Conservation (phyloP, 1,140 invertebrate genomes). For the Bombus turneri region DNA sequence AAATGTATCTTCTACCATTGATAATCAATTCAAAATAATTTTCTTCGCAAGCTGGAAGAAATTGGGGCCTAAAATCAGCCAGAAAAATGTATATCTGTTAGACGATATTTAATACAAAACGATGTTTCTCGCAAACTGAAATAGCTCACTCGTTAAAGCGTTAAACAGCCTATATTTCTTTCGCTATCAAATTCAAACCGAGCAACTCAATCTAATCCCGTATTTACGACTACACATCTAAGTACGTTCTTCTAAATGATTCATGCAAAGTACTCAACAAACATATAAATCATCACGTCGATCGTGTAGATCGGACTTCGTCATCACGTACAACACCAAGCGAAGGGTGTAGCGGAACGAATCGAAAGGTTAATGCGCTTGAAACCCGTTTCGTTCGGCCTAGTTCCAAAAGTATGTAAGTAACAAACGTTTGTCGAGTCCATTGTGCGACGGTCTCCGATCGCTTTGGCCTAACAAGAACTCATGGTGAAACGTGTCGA, state of each 20-base stretch:
- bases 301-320: background rate
- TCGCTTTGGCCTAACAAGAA: constrained; percentile 33
- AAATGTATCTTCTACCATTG: too few relatives aligned
- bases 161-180: too few relatives aligned
- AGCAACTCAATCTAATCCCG: too few relatives aligned
- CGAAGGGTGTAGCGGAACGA: constrained; percentile 31
- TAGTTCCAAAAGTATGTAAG: constrained; percentile 26
- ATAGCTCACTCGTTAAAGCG: too few relatives aligned
- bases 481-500: constrained; percentile 28
- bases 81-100: too few relatives aligned
- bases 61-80: too few relatives aligned
- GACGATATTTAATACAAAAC: too few relatives aligned
- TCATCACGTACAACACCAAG: background rate
- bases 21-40: too few relatives aligned
- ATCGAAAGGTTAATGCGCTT: constrained; percentile 42
- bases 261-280: background rate
- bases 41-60: too few relatives aligned
- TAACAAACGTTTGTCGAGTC: constrained; percentile 19
- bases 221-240: background rate
- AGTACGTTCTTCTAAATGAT: background rate
- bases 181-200: too few relatives aligned
- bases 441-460: constrained; percentile 34
- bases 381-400: constrained; percentile 50
- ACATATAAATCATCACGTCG: background rate
- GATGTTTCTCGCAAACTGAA: too few relatives aligned